Evolutionary conservation across 53 echinoderm and acorn worm species (phyloP), one percentile per base, ranked within the genome.

Genomic region (Hippasteria phrygiana): DNA sequence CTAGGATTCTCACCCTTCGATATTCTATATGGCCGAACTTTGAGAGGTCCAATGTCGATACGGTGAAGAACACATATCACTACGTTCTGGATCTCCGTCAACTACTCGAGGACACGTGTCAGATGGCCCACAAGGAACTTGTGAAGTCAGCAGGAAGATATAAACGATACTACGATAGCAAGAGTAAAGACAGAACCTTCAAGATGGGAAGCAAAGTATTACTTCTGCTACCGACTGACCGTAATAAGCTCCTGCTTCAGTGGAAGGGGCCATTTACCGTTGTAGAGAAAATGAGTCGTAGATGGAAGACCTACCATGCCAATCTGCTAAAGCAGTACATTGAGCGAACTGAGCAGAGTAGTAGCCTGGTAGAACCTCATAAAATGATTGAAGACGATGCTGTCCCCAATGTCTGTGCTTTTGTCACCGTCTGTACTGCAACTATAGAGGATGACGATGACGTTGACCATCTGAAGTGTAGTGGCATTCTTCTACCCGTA

Each of bases 191-290:
- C 45, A 78, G 90, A 36, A 26, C 70, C 31, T 88, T 94, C 53
- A 43, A 75, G 22, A 83, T 81, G 22, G 95, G 92, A 4, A 90
- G 92, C 39, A 73, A 92, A 42, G 95, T 94, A 6, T 69, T 94
- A 11, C 50, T 93, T 16, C 67, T 93, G 5, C 54, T 81, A 50
- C 93, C 93, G 16, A 93, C 88, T 20, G 87, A 90, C 34, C 74
- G 53, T 32, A 94, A 91, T 46, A 89, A 93, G 45, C 78, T 94
- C 0, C 32, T 92, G 33, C 71, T 89, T 45, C 87, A 94, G 35
- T 94, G 94, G 92, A 88, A 89, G 53, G 94, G 91, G 3, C 94
- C 92, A 35, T 94, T 91, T 62, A 39, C 53, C 1, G 62, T 93
- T 28, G 39, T 74, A 7, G 90, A 82, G 37, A 93, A 76, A 67